Percentiles rank a stretch among this genome's conserved stretches.
phyloP scores from a whole-genome alignment of 2,888 invertebrate species.

The Apomyelois bistriatella region DNA sequence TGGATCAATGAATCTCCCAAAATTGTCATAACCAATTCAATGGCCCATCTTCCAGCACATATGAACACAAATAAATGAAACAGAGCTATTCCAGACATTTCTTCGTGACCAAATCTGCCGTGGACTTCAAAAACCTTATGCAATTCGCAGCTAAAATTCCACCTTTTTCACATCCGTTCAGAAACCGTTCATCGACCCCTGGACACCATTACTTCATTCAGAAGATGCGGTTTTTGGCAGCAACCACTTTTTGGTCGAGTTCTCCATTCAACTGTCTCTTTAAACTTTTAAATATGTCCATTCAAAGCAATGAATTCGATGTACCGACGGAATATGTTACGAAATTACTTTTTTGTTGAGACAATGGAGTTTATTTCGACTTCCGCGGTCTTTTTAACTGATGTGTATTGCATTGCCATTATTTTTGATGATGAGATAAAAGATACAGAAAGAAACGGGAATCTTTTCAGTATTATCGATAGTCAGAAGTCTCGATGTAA shows the following conservation, averaged over 20 bases:
- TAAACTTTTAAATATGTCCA: not conserved
- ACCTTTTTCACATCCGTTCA: conserved; percentile 1
- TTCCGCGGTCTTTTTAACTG: conserved; percentile 12
- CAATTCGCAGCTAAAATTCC: not conserved
- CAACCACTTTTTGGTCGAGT: conserved; percentile 2
- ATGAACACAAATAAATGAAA: too few relatives aligned
- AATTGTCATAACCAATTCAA: too few relatives aligned
- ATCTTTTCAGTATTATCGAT: too few relatives aligned
- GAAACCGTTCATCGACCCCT: conserved; percentile 3
- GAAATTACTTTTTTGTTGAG: conserved; percentile 2
- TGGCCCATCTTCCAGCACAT: too few relatives aligned
- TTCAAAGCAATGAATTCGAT: conserved; percentile 4
- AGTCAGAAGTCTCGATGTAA: too few relatives aligned
- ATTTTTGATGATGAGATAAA: not conserved
- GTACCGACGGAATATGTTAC: conserved; percentile 5
- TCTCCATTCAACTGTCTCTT: conserved; percentile 2
- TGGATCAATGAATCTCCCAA: too few relatives aligned
- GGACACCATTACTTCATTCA: conserved; percentile 4
- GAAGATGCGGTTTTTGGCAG: not conserved
- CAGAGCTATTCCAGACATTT: not conserved
- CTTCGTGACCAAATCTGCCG: not conserved
- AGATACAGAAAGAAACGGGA: too few relatives aligned
- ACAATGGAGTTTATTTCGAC: conserved; percentile 14
- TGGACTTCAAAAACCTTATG: not conserved
- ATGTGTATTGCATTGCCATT: not conserved